These are phyloP conservation scores for Troilus luridus DNA, from an alignment of 2,888 invertebrate species.

Conservation along the genomic window DNA sequence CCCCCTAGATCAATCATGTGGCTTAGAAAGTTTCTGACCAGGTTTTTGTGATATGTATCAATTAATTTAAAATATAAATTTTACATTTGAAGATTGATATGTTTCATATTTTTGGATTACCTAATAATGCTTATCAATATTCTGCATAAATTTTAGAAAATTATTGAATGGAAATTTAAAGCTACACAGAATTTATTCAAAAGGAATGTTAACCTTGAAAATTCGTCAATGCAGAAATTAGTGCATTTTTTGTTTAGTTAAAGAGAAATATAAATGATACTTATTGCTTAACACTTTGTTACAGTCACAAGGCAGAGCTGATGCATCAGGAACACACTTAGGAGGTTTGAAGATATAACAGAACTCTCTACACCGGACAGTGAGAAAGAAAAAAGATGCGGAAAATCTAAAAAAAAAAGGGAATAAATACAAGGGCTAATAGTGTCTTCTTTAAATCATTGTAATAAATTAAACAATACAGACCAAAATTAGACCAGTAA, in stretches of 20 bases:
- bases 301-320: not conserved
- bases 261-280: not conserved
- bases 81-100: too few relatives aligned
- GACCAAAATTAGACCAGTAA: not conserved
- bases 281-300: not conserved
- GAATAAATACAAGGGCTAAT: not conserved
- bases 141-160: too few relatives aligned
- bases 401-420: not conserved
- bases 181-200: too few relatives aligned
- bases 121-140: too few relatives aligned
- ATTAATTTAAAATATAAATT: too few relatives aligned
- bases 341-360: constrained; percentile 19
- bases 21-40: too few relatives aligned
- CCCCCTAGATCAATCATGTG: too few relatives aligned
- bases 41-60: too few relatives aligned
- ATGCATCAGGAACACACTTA: not conserved
- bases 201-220: too few relatives aligned
- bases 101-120: too few relatives aligned
- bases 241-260: not conserved
- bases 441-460: not conserved
- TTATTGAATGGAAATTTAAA: too few relatives aligned
- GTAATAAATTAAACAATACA: not conserved
- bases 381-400: not conserved
- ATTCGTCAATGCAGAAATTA: too few relatives aligned
- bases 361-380: not conserved